Evolutionary conservation across 1,140 invertebrate species (phyloP), one percentile per base, ranked within the genome.

Genomic region (Drosophila tristis): DNA sequence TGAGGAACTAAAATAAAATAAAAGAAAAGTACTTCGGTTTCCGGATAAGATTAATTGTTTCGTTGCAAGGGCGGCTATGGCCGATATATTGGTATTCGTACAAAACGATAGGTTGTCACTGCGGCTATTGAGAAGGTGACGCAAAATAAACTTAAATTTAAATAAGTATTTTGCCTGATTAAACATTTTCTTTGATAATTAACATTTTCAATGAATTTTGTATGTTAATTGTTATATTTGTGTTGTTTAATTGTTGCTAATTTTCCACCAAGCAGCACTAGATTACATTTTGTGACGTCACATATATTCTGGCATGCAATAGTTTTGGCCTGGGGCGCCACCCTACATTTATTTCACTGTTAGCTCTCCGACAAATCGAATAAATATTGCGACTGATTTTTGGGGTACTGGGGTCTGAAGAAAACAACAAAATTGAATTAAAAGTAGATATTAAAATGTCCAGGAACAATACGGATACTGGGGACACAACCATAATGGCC

Each of bases 381-480:
- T 25, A 44, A 68, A 70, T 39, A 39, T 39, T 49, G 45, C 53
- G 65, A 57, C 53, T 58, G 45, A 70, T 50, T 29, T 70, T 25
- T 44, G 50, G 26, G 39, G 13, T 49, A 20, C 26, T 25, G 43
- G 31, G 35, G 65, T 49, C 58, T 45, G 15, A 45, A 31, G 29
- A 50, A 58, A 44, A 13, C 47, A 51, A 44, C 90, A 92, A 91
- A 80, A 92, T 92, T 92, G 77, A 81, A 65, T 53, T 92, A 70
- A 76, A 71, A 59, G 76, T 92, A 16, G 71, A 90, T 53, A 90
- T 92, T 26, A 84, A 61, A 53, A 91, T 92, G 89, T 68, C 81
- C 43, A 75, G 72, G 35, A 90, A 66, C 45, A 91, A 92, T 48
- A 92, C 91, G 20, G 91, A 92, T 67, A 92, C 91, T 15, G 91